Percentiles rank a stretch among this genome's conserved stretches.
phyloP scores from a whole-genome alignment of 2,113 vertebrate genomes.

The Geococcyx californianus region DNA sequence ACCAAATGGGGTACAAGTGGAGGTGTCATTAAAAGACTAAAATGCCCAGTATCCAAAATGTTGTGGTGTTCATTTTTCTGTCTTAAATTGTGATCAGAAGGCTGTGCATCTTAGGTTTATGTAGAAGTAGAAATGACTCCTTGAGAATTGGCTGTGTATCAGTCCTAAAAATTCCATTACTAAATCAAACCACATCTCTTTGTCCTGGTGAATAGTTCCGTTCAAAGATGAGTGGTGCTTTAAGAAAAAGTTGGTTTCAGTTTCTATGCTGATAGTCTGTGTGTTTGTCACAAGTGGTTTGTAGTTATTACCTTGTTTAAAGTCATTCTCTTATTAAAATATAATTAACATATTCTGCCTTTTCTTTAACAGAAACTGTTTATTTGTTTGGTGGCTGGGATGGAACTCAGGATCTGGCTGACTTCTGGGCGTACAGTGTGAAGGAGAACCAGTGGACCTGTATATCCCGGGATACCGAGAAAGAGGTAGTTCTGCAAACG shows the following conservation, averaged over 20 bases:
- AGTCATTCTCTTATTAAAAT: neutral
- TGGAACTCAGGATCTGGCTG: conserved; percentile 97
- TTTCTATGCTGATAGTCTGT: neutral
- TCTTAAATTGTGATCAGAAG: neutral
- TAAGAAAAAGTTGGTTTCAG: neutral
- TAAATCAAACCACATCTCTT: neutral
- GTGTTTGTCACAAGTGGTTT: neutral
- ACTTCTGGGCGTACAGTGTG: conserved; percentile 99
- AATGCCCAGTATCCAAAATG: neutral
- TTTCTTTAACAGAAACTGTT: conserved; percentile 84
- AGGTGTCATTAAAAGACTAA: neutral
- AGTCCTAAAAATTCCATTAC: neutral
- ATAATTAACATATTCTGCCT: neutral
- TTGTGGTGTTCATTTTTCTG: neutral
- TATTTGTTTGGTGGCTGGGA: conserved; percentile 99
- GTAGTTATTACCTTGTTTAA: neutral
- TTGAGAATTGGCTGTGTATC: neutral
- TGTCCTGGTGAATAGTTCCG: neutral
- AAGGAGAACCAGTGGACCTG: conserved; percentile 98
- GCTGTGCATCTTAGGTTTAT: neutral
- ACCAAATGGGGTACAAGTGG: neutral
- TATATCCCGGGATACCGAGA: conserved; percentile 96
- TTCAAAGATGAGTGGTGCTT: neutral
- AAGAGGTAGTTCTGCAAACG: conserved; percentile 82
- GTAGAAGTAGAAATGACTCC: neutral